Evolutionary conservation across 2,888 invertebrate species (phyloP), one percentile per base, ranked within the genome.

Genomic region (Diaperis boleti): DNA sequence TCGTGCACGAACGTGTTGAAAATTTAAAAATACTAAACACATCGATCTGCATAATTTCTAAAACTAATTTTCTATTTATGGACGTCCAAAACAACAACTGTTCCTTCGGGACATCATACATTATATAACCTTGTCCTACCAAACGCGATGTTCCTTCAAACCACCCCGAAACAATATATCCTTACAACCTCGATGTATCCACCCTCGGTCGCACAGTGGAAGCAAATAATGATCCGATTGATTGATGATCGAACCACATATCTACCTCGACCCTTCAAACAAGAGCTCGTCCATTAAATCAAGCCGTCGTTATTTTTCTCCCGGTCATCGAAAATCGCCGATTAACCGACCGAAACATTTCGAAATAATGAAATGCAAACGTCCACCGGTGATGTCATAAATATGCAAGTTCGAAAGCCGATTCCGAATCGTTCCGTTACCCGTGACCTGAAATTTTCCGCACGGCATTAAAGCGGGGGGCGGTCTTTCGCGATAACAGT

Each of bases 221-320:
- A 33, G 47, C 14, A 13, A 47, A 47, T 47, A 47, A 49, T 35
- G 49, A 49, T 20, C n/a, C 8, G 18, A 49, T 35, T 49, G 49
- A 49, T 49, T 49, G 31, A 49, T 49, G 49, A 49, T 49, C 35
- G 10, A 20, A 29, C 35, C 35, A 49, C 49, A 49, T 49, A 33
- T 49, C 35, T 18, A 33, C 20, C 15, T 18, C 20, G n/a, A 11
- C 29, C 29, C 17, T 18, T 1, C 49, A 49, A 49, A 49, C 49
- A 35, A 49, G 49, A 35, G 11, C 31, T 17, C 35, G 49, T 35
- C 33, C 18, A n/a, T 49, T 35, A 35, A 35, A 35, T 49, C 49
- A 49, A 10, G 13, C 7, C n/a, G 31, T 18, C 33, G n/a, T n/a
- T n/a, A 49, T 35, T 11, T n/a, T 26, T 5, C 26, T 26, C 26